Percentiles rank a stretch among this genome's conserved stretches.
Conservation (phyloP, 1,140 invertebrate species). For the Lycorma delicatula region DNA sequence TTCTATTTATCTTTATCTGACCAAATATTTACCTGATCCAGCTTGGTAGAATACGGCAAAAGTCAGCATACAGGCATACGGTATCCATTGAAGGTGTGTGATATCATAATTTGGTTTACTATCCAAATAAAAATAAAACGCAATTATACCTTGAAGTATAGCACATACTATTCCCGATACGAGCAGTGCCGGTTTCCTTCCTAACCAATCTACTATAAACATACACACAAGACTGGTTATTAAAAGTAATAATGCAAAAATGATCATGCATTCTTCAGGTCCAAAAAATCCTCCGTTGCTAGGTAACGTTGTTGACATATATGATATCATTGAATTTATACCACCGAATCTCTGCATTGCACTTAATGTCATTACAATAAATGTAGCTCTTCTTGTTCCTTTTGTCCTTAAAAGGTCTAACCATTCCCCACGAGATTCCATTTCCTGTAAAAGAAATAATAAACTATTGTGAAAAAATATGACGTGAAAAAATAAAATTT, state of each 20-base stretch:
- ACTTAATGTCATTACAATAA: constrained; percentile 24
- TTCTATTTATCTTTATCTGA: no score
- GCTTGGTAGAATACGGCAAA: constrained; percentile 20
- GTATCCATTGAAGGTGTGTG: constrained; percentile 15
- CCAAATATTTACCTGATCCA: constrained; percentile 28
- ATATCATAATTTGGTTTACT: not conserved
- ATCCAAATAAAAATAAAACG: constrained; percentile 18
- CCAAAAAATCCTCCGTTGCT: constrained; percentile 21
- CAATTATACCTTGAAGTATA: constrained; percentile 14
- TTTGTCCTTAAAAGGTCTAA: constrained; percentile 22
- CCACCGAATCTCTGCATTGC: constrained; percentile 26
- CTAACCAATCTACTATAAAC: constrained; percentile 36
- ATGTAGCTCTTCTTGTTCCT: constrained; percentile 21
- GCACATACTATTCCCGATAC: constrained; percentile 33
- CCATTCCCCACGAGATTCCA: constrained; percentile 18
- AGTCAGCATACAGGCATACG: constrained; percentile 18
- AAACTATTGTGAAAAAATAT: no score
- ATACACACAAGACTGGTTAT: constrained; percentile 15
- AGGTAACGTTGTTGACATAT: constrained; percentile 26
- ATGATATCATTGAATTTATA: constrained; percentile 26
- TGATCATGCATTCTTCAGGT: constrained; percentile 19
- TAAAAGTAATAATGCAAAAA: constrained; percentile 27
- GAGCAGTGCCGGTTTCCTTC: constrained; percentile 42
- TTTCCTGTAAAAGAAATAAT: constrained; percentile 20
- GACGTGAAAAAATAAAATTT: no score